These are phyloP conservation scores for Thera obeliscata DNA, from an alignment of 2,888 invertebrate species.

Conservation along the genomic window DNA sequence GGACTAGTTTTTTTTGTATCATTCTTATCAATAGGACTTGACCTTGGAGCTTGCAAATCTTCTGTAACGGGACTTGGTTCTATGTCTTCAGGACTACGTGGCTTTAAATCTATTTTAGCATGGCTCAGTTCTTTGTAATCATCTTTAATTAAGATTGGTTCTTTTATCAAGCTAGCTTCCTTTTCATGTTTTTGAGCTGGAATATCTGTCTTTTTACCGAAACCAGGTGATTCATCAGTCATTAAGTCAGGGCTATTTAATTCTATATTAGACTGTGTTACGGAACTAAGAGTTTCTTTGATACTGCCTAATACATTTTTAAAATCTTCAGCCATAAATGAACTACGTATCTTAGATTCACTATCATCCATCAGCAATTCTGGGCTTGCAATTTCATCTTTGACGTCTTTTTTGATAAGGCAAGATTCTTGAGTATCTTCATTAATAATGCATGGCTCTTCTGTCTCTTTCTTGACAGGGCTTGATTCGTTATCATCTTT, in stretches of 20 bases:
- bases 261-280: not conserved
- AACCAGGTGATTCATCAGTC: conserved; percentile 15
- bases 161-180: conserved; percentile 10
- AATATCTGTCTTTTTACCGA: not conserved
- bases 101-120: conserved; percentile 21
- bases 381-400: conserved; percentile 1
- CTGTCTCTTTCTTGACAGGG: conserved; percentile 2
- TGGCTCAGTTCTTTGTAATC: conserved; percentile 5
- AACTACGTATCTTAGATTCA: not conserved
- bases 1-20: conserved; percentile 8
- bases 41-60: conserved; percentile 13
- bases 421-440: not conserved
- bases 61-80: conserved; percentile 18
- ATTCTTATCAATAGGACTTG: conserved; percentile 20
- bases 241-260: conserved; percentile 17
- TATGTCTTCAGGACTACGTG: conserved; percentile 18
- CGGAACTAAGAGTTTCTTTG: not conserved
- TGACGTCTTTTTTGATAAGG: not conserved
- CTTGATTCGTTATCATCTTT: conserved; percentile 17
- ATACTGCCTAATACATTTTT: not conserved
- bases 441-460: not conserved
- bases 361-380: conserved; percentile 6
- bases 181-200: not conserved
- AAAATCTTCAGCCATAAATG: not conserved
- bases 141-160: not conserved